Evolutionary conservation across 2,113 vertebrate species (phyloP).

Genomic region (Ursus arctos): DNA sequence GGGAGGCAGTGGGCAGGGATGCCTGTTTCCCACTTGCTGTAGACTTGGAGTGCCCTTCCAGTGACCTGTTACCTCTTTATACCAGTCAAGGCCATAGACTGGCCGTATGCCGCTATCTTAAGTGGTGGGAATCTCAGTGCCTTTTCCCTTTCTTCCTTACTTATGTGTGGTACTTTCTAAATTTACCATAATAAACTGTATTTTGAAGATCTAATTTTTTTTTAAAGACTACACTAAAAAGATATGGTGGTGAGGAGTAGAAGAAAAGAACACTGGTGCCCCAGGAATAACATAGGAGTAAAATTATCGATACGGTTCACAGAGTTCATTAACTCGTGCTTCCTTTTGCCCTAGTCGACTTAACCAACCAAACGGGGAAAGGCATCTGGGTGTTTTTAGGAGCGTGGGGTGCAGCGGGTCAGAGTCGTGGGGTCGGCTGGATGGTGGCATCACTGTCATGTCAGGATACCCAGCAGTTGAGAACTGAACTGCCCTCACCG

Average conservation of each 20-base stretch:
- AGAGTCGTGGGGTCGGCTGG: neutral
- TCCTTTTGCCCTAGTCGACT: neutral
- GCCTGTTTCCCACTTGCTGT: neutral
- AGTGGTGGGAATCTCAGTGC: neutral
- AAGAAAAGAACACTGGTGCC: neutral
- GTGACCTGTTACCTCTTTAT: accelerated
- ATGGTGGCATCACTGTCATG: neutral
- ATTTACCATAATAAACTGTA: neutral
- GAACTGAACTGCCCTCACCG: neutral
- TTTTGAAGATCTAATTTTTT: neutral
- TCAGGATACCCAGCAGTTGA: neutral
- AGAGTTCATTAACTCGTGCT: neutral
- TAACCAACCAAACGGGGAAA: constrained; percentile 30
- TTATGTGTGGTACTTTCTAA: neutral
- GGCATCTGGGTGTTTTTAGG: neutral
- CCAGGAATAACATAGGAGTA: neutral
- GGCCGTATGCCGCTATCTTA: neutral
- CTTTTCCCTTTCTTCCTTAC: neutral
- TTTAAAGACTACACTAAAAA: neutral
- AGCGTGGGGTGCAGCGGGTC: neutral
- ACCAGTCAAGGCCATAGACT: neutral
- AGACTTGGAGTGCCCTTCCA: neutral
- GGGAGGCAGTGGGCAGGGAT: too few relatives aligned
- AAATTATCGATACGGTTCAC: accelerated
- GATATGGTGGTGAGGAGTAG: neutral